phyloP scores from a whole-genome alignment of 2,797 vertebrate species.

The Sphaeramia orbicularis region DNA sequence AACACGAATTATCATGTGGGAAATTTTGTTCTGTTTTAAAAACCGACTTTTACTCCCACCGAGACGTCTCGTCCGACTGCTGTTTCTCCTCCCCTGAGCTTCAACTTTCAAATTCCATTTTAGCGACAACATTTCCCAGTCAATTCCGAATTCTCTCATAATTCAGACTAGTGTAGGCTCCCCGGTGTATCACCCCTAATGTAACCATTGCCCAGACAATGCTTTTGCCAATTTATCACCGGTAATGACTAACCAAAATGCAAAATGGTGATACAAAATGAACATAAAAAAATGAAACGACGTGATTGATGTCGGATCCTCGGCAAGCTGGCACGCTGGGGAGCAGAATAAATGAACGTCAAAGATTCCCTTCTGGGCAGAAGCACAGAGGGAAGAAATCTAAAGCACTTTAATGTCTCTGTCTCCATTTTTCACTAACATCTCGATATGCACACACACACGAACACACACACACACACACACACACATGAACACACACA shows the following conservation, averaged over 20 bases:
- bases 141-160: constrained; percentile 45
- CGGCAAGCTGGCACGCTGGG: constrained; percentile 52
- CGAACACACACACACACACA: constrained; percentile 1
- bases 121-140: constrained; percentile 45
- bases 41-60: constrained; percentile 41
- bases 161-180: constrained; percentile 37
- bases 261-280: constrained; percentile 69
- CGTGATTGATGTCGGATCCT: constrained; percentile 69
- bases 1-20: constrained; percentile 49
- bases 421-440: constrained; percentile 60
- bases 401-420: constrained; percentile 69
- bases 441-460: constrained; percentile 37
- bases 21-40: constrained; percentile 47
- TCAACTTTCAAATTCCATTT: constrained; percentile 55
- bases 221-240: constrained; percentile 67
- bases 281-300: constrained; percentile 62
- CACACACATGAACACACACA: no score
- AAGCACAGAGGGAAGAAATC: constrained; percentile 64
- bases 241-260: constrained; percentile 65
- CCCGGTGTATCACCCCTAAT: constrained; percentile 48
- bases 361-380: constrained; percentile 71
- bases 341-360: constrained; percentile 65
- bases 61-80: constrained; percentile 26
- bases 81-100: constrained; percentile 44
- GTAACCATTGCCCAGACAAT: constrained; percentile 62